Evolutionary conservation across 1,140 invertebrate genomes (phyloP).

Genomic region (Hydropsyche tenuis): DNA sequence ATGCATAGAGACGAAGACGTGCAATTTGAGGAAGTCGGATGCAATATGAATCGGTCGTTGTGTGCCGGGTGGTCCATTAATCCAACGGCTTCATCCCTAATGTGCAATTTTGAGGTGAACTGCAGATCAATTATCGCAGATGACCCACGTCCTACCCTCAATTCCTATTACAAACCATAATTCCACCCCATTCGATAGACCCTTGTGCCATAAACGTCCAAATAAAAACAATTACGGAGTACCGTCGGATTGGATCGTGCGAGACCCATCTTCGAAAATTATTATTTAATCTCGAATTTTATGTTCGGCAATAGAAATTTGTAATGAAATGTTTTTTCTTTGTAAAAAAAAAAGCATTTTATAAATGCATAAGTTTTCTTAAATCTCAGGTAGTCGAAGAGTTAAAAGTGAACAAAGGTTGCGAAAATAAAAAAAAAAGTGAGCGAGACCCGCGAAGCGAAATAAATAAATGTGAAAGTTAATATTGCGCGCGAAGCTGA

Average conservation of each 20-base stretch:
- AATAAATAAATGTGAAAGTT: constrained; percentile 22
- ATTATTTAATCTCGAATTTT: too few species aligned
- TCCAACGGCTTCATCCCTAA: constrained; percentile 38
- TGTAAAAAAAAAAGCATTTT: too few species aligned
- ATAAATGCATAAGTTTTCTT: too few species aligned
- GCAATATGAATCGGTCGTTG: constrained; percentile 35
- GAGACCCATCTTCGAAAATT: too few species aligned
- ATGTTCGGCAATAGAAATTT: too few species aligned
- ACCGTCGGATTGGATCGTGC: neutral
- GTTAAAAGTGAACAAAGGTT: too few species aligned
- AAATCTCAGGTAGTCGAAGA: too few species aligned
- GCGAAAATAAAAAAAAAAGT: too few species aligned
- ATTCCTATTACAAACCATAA: constrained; percentile 17
- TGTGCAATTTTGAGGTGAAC: constrained; percentile 44
- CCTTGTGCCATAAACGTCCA: constrained; percentile 10
- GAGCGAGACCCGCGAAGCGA: neutral
- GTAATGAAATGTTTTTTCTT: too few species aligned
- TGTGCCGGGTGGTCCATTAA: constrained; percentile 35
- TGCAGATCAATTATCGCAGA: constrained; percentile 44
- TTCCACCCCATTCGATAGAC: constrained; percentile 1
- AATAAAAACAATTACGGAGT: neutral
- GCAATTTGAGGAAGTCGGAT: constrained; percentile 12
- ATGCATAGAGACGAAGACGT: neutral
- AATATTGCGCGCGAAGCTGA: constrained; percentile 13
- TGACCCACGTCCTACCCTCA: neutral